A percentile compares a stretch with the other conserved stretches of the same genome.
These are phyloP conservation scores for Heliconius hermathena DNA, from an alignment of 1,140 invertebrate genomes.

Conservation along the genomic window DNA sequence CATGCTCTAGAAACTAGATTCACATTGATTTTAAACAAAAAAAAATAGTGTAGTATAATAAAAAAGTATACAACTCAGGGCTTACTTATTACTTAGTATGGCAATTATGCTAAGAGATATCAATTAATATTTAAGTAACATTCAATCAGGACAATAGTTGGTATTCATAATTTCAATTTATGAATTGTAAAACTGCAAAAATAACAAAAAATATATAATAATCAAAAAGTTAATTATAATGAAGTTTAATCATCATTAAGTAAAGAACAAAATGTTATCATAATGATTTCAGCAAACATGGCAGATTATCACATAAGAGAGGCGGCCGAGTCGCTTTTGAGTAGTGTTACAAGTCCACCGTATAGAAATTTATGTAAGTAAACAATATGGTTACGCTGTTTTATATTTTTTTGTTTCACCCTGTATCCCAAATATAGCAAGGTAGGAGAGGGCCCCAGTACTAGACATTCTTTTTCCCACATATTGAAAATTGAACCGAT, in stretches of 20 bases:
- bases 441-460: too few relatives aligned
- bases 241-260: constrained; percentile 1
- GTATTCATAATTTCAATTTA: not conserved
- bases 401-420: too few relatives aligned
- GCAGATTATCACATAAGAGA: constrained; percentile 77
- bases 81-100: not conserved
- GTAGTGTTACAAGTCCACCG: constrained; percentile 58
- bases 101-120: not conserved
- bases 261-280: constrained; percentile 3
- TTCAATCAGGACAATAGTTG: not conserved
- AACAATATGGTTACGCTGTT: too few relatives aligned
- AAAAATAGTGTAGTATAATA: not conserved
- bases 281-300: constrained; percentile 54
- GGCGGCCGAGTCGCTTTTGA: constrained; percentile 80
- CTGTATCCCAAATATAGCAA: too few relatives aligned
- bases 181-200: too few relatives aligned
- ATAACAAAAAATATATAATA: too few relatives aligned
- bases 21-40: not conserved
- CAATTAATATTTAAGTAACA: not conserved
- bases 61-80: not conserved
- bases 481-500: too few relatives aligned
- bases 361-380: constrained; percentile 64
- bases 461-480: too few relatives aligned
- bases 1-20: not conserved
- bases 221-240: not conserved